phyloP scores from a whole-genome alignment of 2,113 vertebrate genomes.

The Willisornis vidua region DNA sequence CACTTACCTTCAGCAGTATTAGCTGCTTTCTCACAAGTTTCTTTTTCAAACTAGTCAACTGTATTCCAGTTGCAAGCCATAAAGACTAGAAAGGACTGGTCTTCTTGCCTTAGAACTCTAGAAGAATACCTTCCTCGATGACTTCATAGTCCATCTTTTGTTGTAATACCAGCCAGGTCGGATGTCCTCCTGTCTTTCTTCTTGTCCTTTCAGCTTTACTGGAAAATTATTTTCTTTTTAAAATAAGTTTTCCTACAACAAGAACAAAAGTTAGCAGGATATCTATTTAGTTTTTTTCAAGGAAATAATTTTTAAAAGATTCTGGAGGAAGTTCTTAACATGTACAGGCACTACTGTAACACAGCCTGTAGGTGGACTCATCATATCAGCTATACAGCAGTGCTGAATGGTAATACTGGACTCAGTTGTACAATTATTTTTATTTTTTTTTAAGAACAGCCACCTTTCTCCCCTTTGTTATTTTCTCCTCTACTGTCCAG shows the following conservation, averaged over 20 bases:
- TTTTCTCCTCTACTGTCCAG: slow-evolving; percentile 50
- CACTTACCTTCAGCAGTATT: not conserved
- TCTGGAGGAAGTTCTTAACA: not conserved
- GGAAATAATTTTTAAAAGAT: not conserved
- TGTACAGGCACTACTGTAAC: not conserved
- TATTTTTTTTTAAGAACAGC: not conserved
- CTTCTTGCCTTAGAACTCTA: not conserved
- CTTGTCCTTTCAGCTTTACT: not conserved
- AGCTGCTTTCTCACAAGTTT: not conserved
- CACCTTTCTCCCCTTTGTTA: not conserved
- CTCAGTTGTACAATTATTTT: not conserved
- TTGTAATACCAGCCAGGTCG: not conserved
- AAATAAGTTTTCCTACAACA: not conserved
- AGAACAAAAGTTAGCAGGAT: not conserved
- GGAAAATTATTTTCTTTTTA: not conserved
- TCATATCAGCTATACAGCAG: slow-evolving; percentile 33
- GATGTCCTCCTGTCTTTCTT: not conserved
- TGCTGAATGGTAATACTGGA: not conserved
- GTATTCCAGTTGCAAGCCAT: not conserved
- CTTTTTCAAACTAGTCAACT: not conserved
- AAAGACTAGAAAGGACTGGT: not conserved
- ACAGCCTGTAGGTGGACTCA: slow-evolving; percentile 63
- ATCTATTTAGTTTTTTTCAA: not conserved
- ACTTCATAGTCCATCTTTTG: not conserved
- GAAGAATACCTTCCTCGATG: not conserved